Conservation (phyloP, 2,888 invertebrate species). For the Strigamia transsilvanica region DNA sequence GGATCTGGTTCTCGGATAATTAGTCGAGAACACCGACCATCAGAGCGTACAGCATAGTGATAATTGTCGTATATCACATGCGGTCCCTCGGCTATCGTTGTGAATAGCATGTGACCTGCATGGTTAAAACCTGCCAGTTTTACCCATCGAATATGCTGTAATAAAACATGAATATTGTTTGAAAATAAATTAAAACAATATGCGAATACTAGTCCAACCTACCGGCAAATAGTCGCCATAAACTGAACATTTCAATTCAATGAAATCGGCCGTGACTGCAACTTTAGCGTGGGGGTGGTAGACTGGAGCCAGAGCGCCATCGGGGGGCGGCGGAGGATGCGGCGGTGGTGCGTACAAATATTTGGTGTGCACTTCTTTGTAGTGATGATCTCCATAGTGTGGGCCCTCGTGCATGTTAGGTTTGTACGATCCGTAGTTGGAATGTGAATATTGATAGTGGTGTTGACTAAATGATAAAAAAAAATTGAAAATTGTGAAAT, state of each 20-base stretch:
- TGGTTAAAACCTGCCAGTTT: conserved; percentile 54
- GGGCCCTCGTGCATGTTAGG: background rate
- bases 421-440: conserved; percentile 5
- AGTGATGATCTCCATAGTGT: background rate
- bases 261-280: conserved; percentile 54
- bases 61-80: conserved; percentile 55
- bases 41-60: conserved; percentile 55
- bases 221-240: conserved; percentile 55
- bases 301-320: conserved; percentile 55
- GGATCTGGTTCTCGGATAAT: conserved; percentile 56
- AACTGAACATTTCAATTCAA: conserved; percentile 55
- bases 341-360: conserved; percentile 41
- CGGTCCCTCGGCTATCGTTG: conserved; percentile 55
- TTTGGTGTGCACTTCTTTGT: conserved; percentile 43
- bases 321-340: conserved; percentile 52
- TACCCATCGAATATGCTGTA: conserved; percentile 56
- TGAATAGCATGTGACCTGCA: conserved; percentile 55
- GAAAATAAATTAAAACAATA: background rate
- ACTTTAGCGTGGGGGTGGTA: conserved; percentile 54
- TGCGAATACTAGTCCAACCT: background rate
- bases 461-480: background rate
- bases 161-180: background rate
- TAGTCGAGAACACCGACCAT: conserved; percentile 54
- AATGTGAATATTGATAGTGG: background rate
- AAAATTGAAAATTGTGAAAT: background rate